Evolutionary conservation across 2,113 vertebrate genomes (phyloP).

Genomic region (Xiphias gladius): DNA sequence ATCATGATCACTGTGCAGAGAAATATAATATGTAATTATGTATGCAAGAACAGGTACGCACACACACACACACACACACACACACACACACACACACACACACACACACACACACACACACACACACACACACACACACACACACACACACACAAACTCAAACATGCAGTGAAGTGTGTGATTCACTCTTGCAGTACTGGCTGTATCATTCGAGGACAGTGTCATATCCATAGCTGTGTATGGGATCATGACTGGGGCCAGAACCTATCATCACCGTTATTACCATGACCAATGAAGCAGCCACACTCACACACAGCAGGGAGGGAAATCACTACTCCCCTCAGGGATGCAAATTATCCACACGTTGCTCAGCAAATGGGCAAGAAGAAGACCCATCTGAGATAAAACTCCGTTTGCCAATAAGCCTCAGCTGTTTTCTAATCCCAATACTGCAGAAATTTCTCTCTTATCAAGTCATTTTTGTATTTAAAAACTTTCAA

Average conservation of each 20-base stretch:
- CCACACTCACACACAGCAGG: conserved; percentile 45
- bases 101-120: conserved; percentile 21
- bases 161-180: conserved; percentile 16
- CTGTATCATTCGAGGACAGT: conserved; percentile 45
- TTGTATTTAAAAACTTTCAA: neutral
- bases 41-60: conserved; percentile 42
- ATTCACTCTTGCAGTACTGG: conserved; percentile 47
- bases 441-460: neutral
- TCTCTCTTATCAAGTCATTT: neutral
- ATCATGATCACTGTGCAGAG: conserved; percentile 12
- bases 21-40: conserved; percentile 39
- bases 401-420: conserved; percentile 20
- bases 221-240: conserved; percentile 32
- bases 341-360: conserved; percentile 69
- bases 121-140: neutral
- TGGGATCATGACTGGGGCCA: conserved; percentile 65
- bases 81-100: neutral
- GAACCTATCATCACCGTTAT: conserved; percentile 77
- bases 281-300: conserved; percentile 73
- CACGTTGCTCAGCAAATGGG: conserved; percentile 56
- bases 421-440: conserved; percentile 22
- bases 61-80: conserved; percentile 17
- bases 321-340: conserved; percentile 56
- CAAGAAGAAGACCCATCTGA: conserved; percentile 24
- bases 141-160: conserved; percentile 12